Evolutionary conservation across 2,888 invertebrate genomes (phyloP).

Genomic region (Neoitamus cyanurus): DNA sequence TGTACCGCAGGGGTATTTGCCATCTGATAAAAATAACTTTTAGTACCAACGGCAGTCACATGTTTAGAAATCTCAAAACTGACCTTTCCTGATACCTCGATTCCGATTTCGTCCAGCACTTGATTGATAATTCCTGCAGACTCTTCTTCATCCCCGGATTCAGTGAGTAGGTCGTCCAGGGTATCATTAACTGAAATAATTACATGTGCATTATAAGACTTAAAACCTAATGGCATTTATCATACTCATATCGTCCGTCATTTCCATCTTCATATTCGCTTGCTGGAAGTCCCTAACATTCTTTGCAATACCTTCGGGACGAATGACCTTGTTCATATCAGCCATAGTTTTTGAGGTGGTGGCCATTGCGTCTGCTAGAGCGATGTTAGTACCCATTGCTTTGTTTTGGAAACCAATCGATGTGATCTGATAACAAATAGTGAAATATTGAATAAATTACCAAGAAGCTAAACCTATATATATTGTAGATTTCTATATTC

Average conservation of each 20-base stretch:
- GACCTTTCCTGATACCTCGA: constrained; percentile 91
- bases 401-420: constrained; percentile 88
- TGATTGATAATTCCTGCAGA: constrained; percentile 87
- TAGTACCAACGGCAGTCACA: neutral
- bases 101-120: constrained; percentile 96
- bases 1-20: constrained; percentile 74
- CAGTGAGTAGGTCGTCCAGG: constrained; percentile 87
- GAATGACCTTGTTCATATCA: constrained; percentile 86
- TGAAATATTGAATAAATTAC: neutral
- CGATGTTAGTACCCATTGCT: constrained; percentile 89
- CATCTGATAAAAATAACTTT: constrained; percentile 68
- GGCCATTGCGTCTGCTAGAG: constrained; percentile 88
- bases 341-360: constrained; percentile 91
- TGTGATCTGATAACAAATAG: constrained; percentile 66
- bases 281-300: constrained; percentile 86
- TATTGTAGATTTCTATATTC: neutral
- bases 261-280: constrained; percentile 89
- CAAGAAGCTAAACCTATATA: neutral
- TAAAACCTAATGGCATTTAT: constrained; percentile 51
- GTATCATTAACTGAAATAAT: constrained; percentile 81
- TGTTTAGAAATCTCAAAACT: constrained; percentile 50
- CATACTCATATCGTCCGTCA: constrained; percentile 96
- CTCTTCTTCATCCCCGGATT: constrained; percentile 92
- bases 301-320: constrained; percentile 84
- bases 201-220: neutral